A percentile compares a stretch with the other conserved stretches of the same genome.
Conservation (phyloP, 2,113 vertebrate genomes). For the Brachypteracias leptosomus region DNA sequence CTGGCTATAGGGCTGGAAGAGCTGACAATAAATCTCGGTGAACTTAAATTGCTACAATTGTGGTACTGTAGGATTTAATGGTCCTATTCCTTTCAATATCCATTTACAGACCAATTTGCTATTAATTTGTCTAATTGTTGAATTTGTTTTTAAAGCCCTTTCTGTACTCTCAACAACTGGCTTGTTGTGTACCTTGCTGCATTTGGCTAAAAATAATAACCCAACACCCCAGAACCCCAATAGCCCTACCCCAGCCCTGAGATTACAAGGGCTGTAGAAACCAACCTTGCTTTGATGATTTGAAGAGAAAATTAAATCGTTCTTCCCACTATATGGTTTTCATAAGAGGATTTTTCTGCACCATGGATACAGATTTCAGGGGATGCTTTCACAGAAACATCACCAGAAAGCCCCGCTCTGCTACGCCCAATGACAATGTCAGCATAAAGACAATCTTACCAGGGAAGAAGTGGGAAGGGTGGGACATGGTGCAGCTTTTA, state of each 20-base stretch:
- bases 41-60: background rate
- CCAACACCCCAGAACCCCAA: too few species aligned
- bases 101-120: background rate
- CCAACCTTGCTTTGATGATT: rapidly evolving
- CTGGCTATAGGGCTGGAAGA: background rate
- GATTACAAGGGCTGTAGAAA: too few species aligned
- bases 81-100: background rate
- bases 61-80: background rate
- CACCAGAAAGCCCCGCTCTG: background rate
- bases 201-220: background rate
- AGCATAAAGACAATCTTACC: too few species aligned
- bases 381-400: background rate
- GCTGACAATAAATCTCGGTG: background rate
- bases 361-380: background rate
- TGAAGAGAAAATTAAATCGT: too few species aligned
- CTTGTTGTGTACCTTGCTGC: background rate
- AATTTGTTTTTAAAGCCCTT: background rate
- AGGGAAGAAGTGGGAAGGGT: background rate
- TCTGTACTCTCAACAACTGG: too few species aligned
- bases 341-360: rapidly evolving
- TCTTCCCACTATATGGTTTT: rapidly evolving
- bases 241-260: background rate
- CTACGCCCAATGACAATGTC: rapidly evolving
- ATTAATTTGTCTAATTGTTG: background rate
- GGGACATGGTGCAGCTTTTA: rapidly evolving